These are phyloP conservation scores for Meloidogyne hapla DNA, from an alignment of 1,140 invertebrate genomes.

Conservation along the genomic window DNA sequence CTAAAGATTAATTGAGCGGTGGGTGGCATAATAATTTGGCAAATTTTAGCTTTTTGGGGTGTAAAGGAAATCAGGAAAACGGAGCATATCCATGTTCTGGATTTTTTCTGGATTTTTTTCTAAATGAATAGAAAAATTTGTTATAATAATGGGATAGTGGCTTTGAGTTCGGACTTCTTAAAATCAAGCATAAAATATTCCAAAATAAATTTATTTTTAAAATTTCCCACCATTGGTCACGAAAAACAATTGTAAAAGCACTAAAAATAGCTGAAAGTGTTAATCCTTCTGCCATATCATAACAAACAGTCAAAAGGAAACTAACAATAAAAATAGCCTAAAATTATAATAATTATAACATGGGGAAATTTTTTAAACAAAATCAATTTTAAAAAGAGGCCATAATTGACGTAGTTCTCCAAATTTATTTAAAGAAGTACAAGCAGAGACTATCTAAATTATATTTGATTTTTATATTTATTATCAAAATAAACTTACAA, in stretches of 20 bases:
- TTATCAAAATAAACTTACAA: conserved; percentile 29
- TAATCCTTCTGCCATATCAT: conserved; percentile 57
- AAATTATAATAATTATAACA: not conserved
- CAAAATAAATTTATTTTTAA: conserved; percentile 11
- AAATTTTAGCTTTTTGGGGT: too few species aligned
- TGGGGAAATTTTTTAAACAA: conserved; percentile 39
- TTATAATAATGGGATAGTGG: too few species aligned
- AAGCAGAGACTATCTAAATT: conserved; percentile 46
- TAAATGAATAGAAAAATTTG: too few species aligned
- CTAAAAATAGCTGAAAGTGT: conserved; percentile 56
- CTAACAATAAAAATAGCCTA: conserved; percentile 57
- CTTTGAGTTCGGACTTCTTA: too few species aligned
- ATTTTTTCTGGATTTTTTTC: too few species aligned
- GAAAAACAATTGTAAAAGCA: conserved; percentile 56
- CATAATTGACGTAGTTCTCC: conserved; percentile 51
- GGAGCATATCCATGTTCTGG: too few species aligned
- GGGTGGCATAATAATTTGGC: too few species aligned
- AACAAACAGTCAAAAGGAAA: conserved; percentile 57
- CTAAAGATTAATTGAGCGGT: too few species aligned
- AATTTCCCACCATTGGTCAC: conserved; percentile 57
- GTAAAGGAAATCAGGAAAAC: too few species aligned
- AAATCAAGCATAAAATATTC: too few species aligned
- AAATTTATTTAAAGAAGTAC: conserved; percentile 53
- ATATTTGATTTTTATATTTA: not conserved
- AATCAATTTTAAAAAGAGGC: conserved; percentile 62